phyloP scores from a whole-genome alignment of 2,888 invertebrate genomes.

The Carabus problematicus region DNA sequence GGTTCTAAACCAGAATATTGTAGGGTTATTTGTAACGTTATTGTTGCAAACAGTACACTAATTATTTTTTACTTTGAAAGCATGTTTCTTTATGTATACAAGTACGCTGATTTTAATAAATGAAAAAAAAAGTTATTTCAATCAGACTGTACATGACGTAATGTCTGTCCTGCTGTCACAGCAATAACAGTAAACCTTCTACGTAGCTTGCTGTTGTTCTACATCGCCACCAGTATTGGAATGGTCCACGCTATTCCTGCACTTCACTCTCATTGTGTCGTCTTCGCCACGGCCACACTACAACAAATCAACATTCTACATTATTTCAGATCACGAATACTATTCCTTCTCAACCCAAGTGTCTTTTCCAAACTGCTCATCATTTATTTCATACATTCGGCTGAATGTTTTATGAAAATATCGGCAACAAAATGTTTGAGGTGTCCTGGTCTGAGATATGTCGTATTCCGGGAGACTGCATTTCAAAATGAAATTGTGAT shows the following conservation, averaged over 20 bases:
- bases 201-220: neutral
- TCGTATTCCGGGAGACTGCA: conserved; percentile 38
- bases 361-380: neutral
- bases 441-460: conserved; percentile 21
- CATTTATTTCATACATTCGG: neutral
- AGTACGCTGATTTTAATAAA: conserved; percentile 28
- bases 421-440: neutral
- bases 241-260: neutral
- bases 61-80: too few relatives aligned
- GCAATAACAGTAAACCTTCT: conserved; percentile 22
- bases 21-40: too few relatives aligned
- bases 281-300: conserved; percentile 15
- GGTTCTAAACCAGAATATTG: too few relatives aligned
- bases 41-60: too few relatives aligned
- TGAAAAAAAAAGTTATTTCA: conserved; percentile 38
- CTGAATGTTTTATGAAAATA: neutral
- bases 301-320: conserved; percentile 4
- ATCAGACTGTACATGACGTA: conserved; percentile 29
- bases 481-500: conserved; percentile 40
- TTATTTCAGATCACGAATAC: too few relatives aligned
- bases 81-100: too few relatives aligned
- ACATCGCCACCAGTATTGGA: neutral
- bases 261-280: conserved; percentile 1
- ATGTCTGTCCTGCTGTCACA: conserved; percentile 26
- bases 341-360: neutral